Evolutionary conservation across 2,888 invertebrate genomes (phyloP), one percentile per base, ranked within the genome.

Genomic region (Dryomyza anilis): DNA sequence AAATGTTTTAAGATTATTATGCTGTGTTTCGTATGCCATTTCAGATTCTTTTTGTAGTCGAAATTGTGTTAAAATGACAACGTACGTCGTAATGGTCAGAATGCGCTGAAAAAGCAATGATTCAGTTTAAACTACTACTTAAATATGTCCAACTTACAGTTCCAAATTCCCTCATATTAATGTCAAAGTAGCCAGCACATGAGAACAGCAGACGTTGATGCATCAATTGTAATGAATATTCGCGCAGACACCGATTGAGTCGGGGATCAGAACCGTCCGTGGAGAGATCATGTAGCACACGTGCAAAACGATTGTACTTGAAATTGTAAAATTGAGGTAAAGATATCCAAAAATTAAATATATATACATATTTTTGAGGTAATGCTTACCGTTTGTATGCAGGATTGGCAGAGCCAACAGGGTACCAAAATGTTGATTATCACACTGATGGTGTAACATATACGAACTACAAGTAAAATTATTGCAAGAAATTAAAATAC

Each of bases 31-130:
- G 16, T 16, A 3, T 25, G 46, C 63, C 27, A 60, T 66, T 63
- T 72, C 73, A 1, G 65, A 63, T 48, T 77, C 67, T 16, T 63
- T 70, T 67, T 80, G 77, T n/a, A 81, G 53, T 68, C 79, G 81
- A 16, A 81, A 81, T 66, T 81, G 81, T 57, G 81, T 74, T 5
- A 81, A 56, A 58, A 81, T 79, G 8, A 76, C 71, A 25, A 73
- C 71, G 39, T 76, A 81, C 1, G 74, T 76, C 1, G 71, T 65
- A 30, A 80, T 70, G 2, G 77, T 74, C 8, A 79, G 62, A 10
- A 78, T 53, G 68, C n/a, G n/a, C n/a, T n/a, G n/a, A n/a, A n/a
- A n/a, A n/a, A n/a, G n/a, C n/a, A n/a, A n/a, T n/a, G n/a, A n/a
- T n/a, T n/a, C n/a, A n/a, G n/a, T n/a, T n/a, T n/a, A n/a, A n/a